These are phyloP conservation scores for Lycaon pictus DNA, from an alignment of 2,113 vertebrate species.

Conservation along the genomic window DNA sequence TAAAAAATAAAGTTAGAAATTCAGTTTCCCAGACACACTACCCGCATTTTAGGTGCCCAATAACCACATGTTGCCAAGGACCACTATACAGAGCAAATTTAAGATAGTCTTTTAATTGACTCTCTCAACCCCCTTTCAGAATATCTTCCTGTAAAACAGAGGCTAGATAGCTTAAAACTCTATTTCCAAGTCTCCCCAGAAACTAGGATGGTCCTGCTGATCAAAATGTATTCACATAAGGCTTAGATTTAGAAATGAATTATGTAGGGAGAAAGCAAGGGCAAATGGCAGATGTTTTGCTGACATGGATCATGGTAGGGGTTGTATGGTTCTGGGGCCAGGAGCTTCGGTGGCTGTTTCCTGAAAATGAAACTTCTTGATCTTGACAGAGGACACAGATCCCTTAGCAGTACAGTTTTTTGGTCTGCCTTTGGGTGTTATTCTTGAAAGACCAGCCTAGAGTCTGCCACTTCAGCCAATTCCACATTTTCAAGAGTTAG, in stretches of 20 bases:
- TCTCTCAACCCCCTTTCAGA: not conserved
- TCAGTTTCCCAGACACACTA: not conserved
- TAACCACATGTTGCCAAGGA: not conserved
- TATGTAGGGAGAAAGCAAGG: not conserved
- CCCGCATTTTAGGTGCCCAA: not conserved
- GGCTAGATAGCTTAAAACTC: not conserved
- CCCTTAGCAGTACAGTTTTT: not conserved
- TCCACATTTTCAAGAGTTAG: not conserved
- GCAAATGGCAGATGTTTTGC: not conserved
- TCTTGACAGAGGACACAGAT: not conserved
- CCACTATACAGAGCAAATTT: not conserved
- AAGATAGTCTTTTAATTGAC: not conserved
- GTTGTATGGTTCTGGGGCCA: not conserved
- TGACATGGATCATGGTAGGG: not conserved
- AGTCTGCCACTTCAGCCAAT: not conserved
- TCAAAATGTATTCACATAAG: not conserved
- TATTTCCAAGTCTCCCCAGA: not conserved
- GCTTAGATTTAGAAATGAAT: not conserved
- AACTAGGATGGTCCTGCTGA: not conserved
- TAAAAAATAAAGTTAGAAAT: not conserved
- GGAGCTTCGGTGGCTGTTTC: not conserved
- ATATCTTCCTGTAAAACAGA: not conserved
- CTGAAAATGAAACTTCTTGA: not conserved
- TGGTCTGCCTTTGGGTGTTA: not conserved
- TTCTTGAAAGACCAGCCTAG: not conserved